Evolutionary conservation across 2,888 invertebrate genomes (phyloP).

Genomic region (Celastrina argiolus): DNA sequence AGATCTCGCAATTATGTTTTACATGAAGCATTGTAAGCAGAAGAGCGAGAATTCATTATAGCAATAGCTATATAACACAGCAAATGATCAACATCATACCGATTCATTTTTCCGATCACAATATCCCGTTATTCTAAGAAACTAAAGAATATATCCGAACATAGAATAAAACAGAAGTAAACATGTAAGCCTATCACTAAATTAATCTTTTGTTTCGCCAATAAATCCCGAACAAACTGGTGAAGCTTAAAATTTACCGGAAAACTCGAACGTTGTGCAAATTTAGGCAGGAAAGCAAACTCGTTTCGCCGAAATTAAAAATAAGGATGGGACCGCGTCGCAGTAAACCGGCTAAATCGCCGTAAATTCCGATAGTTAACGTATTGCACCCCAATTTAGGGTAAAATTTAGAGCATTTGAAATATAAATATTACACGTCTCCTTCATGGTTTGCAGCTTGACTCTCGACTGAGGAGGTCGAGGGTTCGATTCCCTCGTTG

Average conservation of each 20-base stretch:
- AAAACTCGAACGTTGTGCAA: conserved; percentile 32
- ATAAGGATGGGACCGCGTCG: conserved; percentile 47
- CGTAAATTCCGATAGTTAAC: conserved; percentile 47
- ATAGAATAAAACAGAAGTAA: background rate
- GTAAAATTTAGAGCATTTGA: conserved; percentile 30
- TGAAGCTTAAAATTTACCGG: conserved; percentile 29
- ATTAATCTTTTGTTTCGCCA: conserved; percentile 21
- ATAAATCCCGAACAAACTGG: conserved; percentile 17
- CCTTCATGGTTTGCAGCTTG: too few species aligned
- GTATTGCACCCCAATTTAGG: conserved; percentile 36
- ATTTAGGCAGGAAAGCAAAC: conserved; percentile 41
- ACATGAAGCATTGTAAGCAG: too few species aligned
- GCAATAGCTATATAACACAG: too few species aligned
- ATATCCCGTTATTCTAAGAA: background rate
- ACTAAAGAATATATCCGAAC: background rate
- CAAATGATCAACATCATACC: background rate
- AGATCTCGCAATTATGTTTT: too few species aligned
- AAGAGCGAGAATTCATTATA: too few species aligned
- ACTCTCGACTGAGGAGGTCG: too few species aligned
- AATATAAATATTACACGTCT: conserved; percentile 21
- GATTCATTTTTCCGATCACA: background rate
- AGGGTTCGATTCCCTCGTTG: too few species aligned
- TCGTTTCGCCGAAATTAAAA: conserved; percentile 58
- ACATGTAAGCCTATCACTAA: conserved; percentile 16
- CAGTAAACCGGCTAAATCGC: conserved; percentile 42